phyloP scores from a whole-genome alignment of 1,140 invertebrate species.

The Leptinotarsa defecta region DNA sequence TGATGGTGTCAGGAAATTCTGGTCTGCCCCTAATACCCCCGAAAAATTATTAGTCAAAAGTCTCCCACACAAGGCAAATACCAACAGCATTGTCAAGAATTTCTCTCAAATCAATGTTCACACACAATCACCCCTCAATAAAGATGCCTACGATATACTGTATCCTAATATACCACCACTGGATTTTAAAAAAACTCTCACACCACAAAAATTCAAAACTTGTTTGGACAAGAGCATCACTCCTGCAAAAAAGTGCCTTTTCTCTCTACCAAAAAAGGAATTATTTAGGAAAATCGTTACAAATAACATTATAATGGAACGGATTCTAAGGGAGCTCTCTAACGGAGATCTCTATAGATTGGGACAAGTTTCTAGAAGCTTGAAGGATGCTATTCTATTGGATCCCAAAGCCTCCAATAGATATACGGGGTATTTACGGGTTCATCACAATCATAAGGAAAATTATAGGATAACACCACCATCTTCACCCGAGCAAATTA shows the following conservation, averaged over 20 bases:
- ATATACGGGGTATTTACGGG: conserved; percentile 19
- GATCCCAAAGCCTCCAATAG: conserved; percentile 36
- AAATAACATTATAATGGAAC: conserved; percentile 43
- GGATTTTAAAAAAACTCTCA: conserved; percentile 29
- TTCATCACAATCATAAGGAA: conserved; percentile 45
- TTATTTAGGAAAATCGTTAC: conserved; percentile 33
- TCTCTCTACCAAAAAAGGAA: conserved; percentile 17
- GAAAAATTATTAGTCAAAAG: conserved; percentile 29
- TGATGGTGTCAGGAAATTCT: not conserved
- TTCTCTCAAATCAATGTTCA: conserved; percentile 30
- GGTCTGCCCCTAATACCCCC: conserved; percentile 33
- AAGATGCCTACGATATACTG: conserved; percentile 42
- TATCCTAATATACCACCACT: conserved; percentile 39
- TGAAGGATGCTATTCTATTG: conserved; percentile 36
- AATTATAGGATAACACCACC: conserved; percentile 47
- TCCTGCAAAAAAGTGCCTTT: conserved; percentile 32
- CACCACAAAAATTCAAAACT: conserved; percentile 35
- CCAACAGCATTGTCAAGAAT: conserved; percentile 29
- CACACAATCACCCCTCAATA: conserved; percentile 37
- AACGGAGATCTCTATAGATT: conserved; percentile 48
- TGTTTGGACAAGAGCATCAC: conserved; percentile 23
- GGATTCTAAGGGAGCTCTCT: conserved; percentile 44
- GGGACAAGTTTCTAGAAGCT: conserved; percentile 35
- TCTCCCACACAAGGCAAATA: conserved; percentile 25
- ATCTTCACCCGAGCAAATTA: conserved; percentile 36